Conservation (phyloP, 2,797 vertebrate species). For the Tinamus major region DNA sequence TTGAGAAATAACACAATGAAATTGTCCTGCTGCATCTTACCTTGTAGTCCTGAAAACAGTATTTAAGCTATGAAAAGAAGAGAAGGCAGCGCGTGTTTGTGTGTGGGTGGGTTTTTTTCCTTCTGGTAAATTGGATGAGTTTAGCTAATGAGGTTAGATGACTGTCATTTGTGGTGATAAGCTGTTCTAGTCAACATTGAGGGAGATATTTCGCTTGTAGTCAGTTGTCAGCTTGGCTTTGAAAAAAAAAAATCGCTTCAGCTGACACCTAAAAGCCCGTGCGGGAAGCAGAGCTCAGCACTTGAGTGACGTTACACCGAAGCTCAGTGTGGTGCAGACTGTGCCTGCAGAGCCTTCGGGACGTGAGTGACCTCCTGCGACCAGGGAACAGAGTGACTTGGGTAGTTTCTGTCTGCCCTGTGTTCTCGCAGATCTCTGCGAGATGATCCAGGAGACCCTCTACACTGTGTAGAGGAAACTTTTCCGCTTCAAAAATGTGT, state of each 20-base stretch:
- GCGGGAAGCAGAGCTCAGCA: neutral
- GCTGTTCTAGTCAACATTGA: neutral
- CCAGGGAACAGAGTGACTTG: neutral
- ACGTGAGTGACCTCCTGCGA: rapidly evolving
- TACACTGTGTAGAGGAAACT: rapidly evolving
- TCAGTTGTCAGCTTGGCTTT: neutral
- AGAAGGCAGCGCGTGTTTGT: no score
- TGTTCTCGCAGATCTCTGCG: neutral
- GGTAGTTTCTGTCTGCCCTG: neutral
- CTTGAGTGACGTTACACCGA: neutral
- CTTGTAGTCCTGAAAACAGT: neutral
- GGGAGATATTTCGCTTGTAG: neutral
- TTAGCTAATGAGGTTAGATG: neutral
- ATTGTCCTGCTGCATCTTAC: neutral
- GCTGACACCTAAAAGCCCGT: neutral
- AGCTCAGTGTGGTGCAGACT: neutral
- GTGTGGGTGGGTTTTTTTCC: no score
- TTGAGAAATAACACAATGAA: neutral
- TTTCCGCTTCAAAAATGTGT: neutral
- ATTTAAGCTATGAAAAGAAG: neutral
- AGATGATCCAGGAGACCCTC: neutral
- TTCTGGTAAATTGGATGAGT: neutral
- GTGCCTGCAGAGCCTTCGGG: neutral
- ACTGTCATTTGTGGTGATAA: neutral
- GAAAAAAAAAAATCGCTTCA: neutral